These are phyloP conservation scores for Geodia barretti DNA, from an alignment of 37 sponge, comb jelly and placozoan species.

Conservation along the genomic window DNA sequence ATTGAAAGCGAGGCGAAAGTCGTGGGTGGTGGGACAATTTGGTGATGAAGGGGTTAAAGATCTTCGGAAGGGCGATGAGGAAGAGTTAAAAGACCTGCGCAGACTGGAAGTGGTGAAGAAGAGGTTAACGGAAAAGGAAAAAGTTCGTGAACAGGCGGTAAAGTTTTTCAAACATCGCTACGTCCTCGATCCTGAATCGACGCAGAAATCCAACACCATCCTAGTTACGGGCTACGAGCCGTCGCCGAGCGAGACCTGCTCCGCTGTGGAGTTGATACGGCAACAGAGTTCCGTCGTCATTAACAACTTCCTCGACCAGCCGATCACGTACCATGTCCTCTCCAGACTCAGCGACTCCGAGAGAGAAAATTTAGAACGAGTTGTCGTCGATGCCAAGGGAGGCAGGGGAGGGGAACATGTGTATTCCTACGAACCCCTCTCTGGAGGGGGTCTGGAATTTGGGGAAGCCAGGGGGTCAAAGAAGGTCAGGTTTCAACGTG, in stretches of 20 bases:
- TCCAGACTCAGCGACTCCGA: slow-evolving; percentile 2
- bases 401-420: no score
- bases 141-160: not conserved
- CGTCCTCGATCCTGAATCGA: not conserved
- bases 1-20: no score
- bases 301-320: slow-evolving; percentile 21
- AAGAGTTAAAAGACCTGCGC: not conserved
- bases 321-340: slow-evolving; percentile 1
- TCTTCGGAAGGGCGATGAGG: not conserved
- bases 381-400: no score
- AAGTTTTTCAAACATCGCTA: not conserved
- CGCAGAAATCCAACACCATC: not conserved
- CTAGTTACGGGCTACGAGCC: not conserved
- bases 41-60: not conserved
- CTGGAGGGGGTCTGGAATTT: no score
- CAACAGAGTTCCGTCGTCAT: slow-evolving; percentile 28
- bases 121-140: not conserved
- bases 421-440: no score
- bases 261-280: not conserved
- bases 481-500: no score
- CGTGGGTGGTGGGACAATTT: not conserved
- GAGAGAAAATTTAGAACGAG: no score
- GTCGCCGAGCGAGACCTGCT: not conserved
- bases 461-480: no score
- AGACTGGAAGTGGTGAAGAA: not conserved